These are phyloP conservation scores for Okamejei kenojei DNA, from an alignment of 2,797 vertebrate species.

Conservation along the genomic window DNA sequence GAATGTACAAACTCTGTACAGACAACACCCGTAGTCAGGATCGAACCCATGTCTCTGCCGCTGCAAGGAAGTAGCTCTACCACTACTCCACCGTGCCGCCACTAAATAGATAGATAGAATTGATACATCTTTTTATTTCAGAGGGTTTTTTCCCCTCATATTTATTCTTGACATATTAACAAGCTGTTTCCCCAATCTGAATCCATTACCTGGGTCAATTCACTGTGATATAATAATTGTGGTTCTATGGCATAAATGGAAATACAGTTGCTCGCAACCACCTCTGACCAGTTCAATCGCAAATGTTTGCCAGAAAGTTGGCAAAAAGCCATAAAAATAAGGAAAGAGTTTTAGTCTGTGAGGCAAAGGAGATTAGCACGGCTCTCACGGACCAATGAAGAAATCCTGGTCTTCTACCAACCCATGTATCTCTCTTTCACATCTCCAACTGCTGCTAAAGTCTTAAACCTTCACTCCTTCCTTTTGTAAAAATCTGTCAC, in stretches of 20 bases:
- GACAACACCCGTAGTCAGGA: too few species aligned
- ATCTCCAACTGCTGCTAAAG: not conserved
- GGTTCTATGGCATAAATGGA: not conserved
- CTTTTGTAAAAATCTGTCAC: too few species aligned
- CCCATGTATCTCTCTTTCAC: too few species aligned
- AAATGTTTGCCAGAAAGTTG: not conserved
- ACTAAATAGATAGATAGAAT: too few species aligned
- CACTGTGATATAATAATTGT: not conserved
- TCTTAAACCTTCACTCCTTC: not conserved
- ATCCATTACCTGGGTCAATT: not conserved
- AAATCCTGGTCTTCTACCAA: not conserved
- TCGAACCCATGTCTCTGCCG: too few species aligned
- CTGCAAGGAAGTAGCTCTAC: too few species aligned
- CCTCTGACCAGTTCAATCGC: not conserved
- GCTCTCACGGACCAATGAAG: not conserved
- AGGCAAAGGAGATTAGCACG: not conserved
- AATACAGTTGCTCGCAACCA: not conserved
- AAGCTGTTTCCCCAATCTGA: not conserved
- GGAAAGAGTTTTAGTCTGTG: not conserved
- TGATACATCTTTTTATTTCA: not conserved
- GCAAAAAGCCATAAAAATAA: not conserved
- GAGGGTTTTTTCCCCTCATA: not conserved
- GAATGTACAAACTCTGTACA: too few species aligned
- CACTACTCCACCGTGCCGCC: too few species aligned
- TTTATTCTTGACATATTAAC: not conserved